Base-by-base conservation (phyloP, 2,797 vertebrate genomes). In the Intellagama lesueurii region DNA sequence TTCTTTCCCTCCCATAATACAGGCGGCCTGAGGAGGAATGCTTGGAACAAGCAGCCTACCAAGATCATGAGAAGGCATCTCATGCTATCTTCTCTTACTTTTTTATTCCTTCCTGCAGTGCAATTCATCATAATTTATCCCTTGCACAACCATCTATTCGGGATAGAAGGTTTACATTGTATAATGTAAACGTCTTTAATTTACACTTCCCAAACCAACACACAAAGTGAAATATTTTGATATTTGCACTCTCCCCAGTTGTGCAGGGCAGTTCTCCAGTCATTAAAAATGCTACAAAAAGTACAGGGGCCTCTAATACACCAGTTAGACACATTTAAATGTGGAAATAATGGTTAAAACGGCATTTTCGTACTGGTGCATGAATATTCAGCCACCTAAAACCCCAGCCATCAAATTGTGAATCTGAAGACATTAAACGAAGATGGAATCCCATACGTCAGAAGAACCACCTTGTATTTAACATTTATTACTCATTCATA, bases 381-480 rank as follows among this genome's bases (percentile, higher is more conserved):
- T 86, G 64, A 82, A 82, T 90, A 86, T 90, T 82, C 84, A 77
- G 64, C n/a, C 32, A 49, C n/a, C n/a, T 64, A 72, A 80, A 89
- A 86, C 79, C 64, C 7, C n/a, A 44, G 30, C 72, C 66, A 40
- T 92, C 84, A 85, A 66, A 88, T 79, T 70, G 14, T 86, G 76
- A 84, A 90, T 90, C 85, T 49, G 11, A 89, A 89, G 9, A 73
- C 30, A 90, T 87, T 90, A 91, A 75, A 82, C 87, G 85, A 70
- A 85, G 81, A 30, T 81, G 90, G 93, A 87, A 44, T 87, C 91
- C 78, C 5, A 4, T 93, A 91, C 83, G 24, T 40, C 86, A 47
- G 60, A 92, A 93, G 89, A 91, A 94, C 40, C 3, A 91, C 92
- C 90, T 90, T 87, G 28, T 82, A 86, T 82, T 90, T 90, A 90